phyloP scores from a whole-genome alignment of 2,113 vertebrate species.

The Chloebia gouldiae region DNA sequence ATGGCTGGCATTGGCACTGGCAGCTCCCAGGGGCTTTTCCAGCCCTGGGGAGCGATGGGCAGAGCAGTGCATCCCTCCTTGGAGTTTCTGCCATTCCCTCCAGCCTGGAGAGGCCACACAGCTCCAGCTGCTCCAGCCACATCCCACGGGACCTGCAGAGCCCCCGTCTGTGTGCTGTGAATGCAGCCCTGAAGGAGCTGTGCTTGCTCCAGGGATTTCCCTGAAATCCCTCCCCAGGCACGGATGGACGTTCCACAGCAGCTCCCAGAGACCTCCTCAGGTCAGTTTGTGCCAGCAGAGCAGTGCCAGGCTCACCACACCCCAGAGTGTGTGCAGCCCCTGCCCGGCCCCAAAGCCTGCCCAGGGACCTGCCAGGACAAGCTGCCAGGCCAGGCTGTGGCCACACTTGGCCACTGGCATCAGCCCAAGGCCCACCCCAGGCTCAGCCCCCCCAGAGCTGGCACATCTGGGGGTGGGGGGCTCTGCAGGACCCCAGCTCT shows the following conservation, averaged over 20 bases:
- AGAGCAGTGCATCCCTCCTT: not conserved
- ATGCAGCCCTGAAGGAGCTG: not conserved
- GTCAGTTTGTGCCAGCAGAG: not conserved
- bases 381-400: not conserved
- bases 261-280: not conserved
- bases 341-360: not conserved
- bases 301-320: accelerated
- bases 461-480: not conserved
- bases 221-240: not conserved
- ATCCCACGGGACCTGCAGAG: not conserved
- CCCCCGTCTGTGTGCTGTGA: not conserved
- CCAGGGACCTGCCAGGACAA: not conserved
- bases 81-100: accelerated
- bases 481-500: not conserved
- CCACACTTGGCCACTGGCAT: too few relatives aligned
- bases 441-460: not conserved
- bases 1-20: not conserved
- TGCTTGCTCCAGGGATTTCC: not conserved
- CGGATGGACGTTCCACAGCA: not conserved
- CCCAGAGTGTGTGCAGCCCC: not conserved
- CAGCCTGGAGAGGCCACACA: not conserved
- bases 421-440: accelerated
- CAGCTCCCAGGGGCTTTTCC: not conserved
- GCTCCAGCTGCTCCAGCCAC: accelerated
- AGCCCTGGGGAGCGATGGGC: not conserved